Conservation (phyloP, 2,888 invertebrate species). For the Microplitis manilae region DNA sequence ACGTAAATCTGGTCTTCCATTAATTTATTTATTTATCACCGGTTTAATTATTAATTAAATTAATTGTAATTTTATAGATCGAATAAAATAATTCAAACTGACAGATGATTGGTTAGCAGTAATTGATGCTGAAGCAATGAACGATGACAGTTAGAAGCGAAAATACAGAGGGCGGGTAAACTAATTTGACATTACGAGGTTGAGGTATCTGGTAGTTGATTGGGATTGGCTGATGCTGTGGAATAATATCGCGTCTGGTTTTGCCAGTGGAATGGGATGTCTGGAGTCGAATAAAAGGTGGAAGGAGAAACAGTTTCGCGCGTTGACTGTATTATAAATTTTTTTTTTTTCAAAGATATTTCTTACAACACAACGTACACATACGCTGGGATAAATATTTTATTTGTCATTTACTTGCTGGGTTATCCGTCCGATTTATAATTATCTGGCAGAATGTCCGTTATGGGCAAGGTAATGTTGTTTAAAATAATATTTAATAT, state of each 20-base stretch:
- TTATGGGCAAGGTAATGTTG: slow-evolving; percentile 68
- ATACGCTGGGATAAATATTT: slow-evolving; percentile 8
- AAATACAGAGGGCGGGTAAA: background rate
- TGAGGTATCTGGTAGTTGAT: slow-evolving; percentile 7
- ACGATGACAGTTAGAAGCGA: background rate
- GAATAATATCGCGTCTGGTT: slow-evolving; percentile 44
- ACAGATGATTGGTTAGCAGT: background rate
- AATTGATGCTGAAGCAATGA: background rate
- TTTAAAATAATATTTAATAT: slow-evolving; percentile 10
- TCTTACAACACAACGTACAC: background rate
- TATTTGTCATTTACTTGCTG: background rate
- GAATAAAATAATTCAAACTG: no score
- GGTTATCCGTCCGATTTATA: slow-evolving; percentile 48
- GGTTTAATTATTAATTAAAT: background rate
- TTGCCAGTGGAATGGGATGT: slow-evolving; percentile 54
- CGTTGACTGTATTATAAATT: slow-evolving; percentile 63
- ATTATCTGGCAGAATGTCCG: slow-evolving; percentile 63
- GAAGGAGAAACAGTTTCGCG: slow-evolving; percentile 68
- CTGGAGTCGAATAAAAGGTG: slow-evolving; percentile 68
- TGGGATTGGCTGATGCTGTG: slow-evolving; percentile 41
- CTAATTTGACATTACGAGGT: background rate
- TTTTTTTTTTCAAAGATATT: slow-evolving; percentile 52
- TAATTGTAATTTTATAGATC: no score
- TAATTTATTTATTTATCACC: background rate
- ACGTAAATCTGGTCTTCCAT: background rate